phyloP scores from a whole-genome alignment of 2,888 invertebrate species.

The Anaspis maculata region DNA sequence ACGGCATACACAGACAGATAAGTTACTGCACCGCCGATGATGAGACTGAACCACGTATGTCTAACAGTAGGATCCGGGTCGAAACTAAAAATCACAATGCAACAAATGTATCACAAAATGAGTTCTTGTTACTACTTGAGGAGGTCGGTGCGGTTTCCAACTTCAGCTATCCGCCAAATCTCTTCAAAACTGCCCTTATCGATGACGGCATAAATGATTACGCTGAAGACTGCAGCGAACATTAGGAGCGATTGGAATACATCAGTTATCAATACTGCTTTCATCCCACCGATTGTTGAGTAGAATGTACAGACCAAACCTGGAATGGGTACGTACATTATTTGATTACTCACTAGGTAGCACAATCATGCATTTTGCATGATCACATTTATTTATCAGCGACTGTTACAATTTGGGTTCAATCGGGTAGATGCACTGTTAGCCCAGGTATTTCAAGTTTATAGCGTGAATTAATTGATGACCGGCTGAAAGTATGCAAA shows the following conservation, averaged over 20 bases:
- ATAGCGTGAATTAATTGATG: too few species aligned
- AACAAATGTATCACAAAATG: too few species aligned
- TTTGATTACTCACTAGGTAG: too few species aligned
- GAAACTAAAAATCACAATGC: too few species aligned
- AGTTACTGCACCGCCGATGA: slow-evolving; percentile 71
- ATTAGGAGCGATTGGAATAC: slow-evolving; percentile 77
- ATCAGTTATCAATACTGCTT: slow-evolving; percentile 82
- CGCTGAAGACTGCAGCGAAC: slow-evolving; percentile 73
- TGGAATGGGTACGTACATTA: too few species aligned
- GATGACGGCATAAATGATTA: slow-evolving; percentile 64
- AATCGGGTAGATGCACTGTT: too few species aligned
- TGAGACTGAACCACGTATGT: slow-evolving; percentile 75
- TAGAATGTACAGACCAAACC: slow-evolving; percentile 77
- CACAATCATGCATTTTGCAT: too few species aligned
- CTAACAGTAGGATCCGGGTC: slow-evolving; percentile 72
- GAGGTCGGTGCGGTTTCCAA: slow-evolving; percentile 63
- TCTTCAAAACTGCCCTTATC: slow-evolving; percentile 60
- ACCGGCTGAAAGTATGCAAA: too few species aligned
- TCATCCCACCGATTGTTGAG: slow-evolving; percentile 83
- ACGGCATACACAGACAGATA: slow-evolving; percentile 78
- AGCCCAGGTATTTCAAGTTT: too few species aligned
- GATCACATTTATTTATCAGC: too few species aligned
- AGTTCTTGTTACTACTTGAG: slow-evolving; percentile 54
- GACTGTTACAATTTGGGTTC: too few species aligned
- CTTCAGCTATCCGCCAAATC: slow-evolving; percentile 63